Evolutionary conservation across 2,888 invertebrate species (phyloP), one percentile per base, ranked within the genome.

Genomic region (Parnassius mnemosyne): DNA sequence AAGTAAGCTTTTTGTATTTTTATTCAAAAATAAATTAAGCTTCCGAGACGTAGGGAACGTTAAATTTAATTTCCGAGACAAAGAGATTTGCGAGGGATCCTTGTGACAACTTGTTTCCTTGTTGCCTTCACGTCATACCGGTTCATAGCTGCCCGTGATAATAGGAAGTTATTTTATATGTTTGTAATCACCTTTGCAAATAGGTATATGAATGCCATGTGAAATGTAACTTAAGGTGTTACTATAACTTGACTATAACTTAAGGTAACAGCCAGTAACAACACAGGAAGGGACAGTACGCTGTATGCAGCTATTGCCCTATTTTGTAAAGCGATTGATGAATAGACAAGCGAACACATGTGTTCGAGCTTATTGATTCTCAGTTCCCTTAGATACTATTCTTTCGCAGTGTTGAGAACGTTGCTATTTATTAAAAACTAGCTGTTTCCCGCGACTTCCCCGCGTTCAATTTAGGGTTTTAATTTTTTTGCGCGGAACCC

Each of bases 281-380:
- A 25, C 25, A 25, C 7, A 25, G 25, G 25, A 25, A 3, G 25
- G 25, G 25, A 25, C 7, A 0, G 34, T 34, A 34, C 5, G 34
- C 34, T 34, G 34, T 34, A 34, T 7, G 34, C 34, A 34, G 34
- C 34, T 34, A 34, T 34, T 34, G 34, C 7, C 34, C 34, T 7
- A 34, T 34, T 34, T 34, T 34, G 7, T 34, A 34, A 34, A 34
- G 79, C 87, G 83, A 85, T 85, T 86, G 87, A 87, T 87, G 87
- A 89, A 89, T 88, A 77, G 82, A 73, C 81, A 7, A 83, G 81
- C 70, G 85, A 84, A 76, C 86, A 85, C 84, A 83, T 85, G 87
- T 85, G 13, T 10, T 34, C 25, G 3, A 34, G 83, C 83, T 84
- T 76, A 88, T 87, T 86, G 86, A 87, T 87, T 87, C 86, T 85